A percentile compares a stretch with the other conserved stretches of the same genome.
These are phyloP conservation scores for Takifugu flavidus DNA, from an alignment of 2,113 vertebrate genomes.

Conservation along the genomic window DNA sequence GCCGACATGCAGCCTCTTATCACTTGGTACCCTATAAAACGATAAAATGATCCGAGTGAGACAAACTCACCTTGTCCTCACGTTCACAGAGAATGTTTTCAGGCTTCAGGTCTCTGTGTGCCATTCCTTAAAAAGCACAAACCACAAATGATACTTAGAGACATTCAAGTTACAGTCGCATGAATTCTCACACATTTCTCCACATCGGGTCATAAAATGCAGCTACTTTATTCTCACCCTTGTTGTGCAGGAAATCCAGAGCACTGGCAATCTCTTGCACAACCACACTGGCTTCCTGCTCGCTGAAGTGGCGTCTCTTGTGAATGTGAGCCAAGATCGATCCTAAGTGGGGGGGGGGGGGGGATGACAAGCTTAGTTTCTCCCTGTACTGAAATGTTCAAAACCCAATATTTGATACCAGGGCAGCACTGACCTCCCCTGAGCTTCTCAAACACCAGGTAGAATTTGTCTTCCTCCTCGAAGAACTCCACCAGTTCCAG, in stretches of 20 bases:
- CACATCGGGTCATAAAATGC: neutral
- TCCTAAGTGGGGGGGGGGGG: constrained; percentile 65
- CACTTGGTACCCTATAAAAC: constrained; percentile 11
- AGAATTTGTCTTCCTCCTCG: constrained; percentile 97
- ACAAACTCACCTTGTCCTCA: constrained; percentile 81
- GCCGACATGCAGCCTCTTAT: neutral
- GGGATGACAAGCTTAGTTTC: constrained; percentile 2
- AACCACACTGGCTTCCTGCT: constrained; percentile 92
- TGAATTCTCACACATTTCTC: too few relatives aligned
- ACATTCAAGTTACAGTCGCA: too few relatives aligned
- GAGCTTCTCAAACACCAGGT: constrained; percentile 97
- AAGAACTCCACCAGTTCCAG: constrained; percentile 97
- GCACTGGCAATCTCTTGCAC: constrained; percentile 96
- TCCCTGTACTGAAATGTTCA: too few relatives aligned
- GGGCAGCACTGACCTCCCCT: constrained; percentile 80
- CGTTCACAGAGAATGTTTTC: constrained; percentile 97
- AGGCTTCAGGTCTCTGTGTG: constrained; percentile 94
- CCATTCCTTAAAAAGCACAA: constrained; percentile 79
- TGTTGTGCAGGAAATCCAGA: constrained; percentile 95
- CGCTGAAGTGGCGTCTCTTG: constrained; percentile 88
- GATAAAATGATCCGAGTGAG: neutral
- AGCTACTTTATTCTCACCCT: constrained; percentile 74
- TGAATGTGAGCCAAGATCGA: constrained; percentile 96
- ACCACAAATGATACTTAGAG: neutral
- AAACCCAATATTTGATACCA: neutral